Base-by-base conservation (phyloP, 2,113 vertebrate species). In the Eublepharis macularius region DNA sequence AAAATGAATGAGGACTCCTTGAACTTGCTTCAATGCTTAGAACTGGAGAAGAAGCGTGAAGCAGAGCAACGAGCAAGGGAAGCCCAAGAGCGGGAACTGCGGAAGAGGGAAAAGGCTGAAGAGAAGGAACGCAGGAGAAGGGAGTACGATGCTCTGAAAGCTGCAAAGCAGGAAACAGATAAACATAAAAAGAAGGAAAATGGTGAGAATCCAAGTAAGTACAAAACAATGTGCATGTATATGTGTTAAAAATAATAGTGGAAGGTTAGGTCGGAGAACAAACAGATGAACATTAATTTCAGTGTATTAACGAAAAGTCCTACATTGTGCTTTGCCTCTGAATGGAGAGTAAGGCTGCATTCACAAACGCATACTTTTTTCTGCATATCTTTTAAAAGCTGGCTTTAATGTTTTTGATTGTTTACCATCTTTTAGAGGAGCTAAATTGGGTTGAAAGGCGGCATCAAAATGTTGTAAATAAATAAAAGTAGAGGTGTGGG, bases 101-200 rank as follows among this genome's bases (percentile, higher is more conserved):
- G 97, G 63, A 99, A 98, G 91, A 95, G 97, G 88, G 98, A 98
- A 94, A 99, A 99, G 93, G 98, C 98, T 0, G 98, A 99, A 82
- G 98, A 99, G 87, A 99, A 99, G 93, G 98, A 99, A 89, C 97
- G 95, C 87, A 97, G 98, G 73, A 97, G 98, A 88, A 96, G 97
- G 86, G 98, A 99, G 85, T 99, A 99, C 0, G 97, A 98, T 6
- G 97, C 98, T 80, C 97, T 98, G 90, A 95, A 96, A 95, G 97
- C 97, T 1, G 96, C 97, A 3, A 96, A 98, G 80, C 96, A 97
- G 93, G 97, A 97, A 89, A 94, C 88, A 29, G 97, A 98, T 88
- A 97, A 97, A 94, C 98, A 96, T 92, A 96, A 96, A 82, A 98
- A 97, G 72, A 97, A 96, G 90, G 97, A 97, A 86, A 80, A 77